Evolutionary conservation across 1,140 invertebrate species (phyloP).

Genomic region (Bombus picipes): DNA sequence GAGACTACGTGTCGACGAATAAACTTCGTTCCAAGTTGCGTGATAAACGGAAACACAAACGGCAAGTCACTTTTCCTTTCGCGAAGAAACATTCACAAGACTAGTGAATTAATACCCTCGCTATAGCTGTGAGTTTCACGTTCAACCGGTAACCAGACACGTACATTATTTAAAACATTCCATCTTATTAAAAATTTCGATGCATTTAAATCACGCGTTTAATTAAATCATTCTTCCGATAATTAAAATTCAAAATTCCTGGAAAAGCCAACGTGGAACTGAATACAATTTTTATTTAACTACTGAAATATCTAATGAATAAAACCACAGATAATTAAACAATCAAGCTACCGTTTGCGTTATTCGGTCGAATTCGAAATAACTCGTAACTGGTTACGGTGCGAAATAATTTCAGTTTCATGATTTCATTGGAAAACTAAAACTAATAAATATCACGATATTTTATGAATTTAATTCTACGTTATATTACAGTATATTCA

Average conservation of each 20-base stretch:
- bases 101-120: slow-evolving; percentile 17
- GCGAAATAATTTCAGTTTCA: neutral
- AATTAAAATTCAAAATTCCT: neutral
- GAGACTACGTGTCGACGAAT: neutral
- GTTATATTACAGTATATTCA: neutral
- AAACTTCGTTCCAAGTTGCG: neutral
- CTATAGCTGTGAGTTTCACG: neutral
- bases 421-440: neutral
- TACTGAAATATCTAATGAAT: no score
- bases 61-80: slow-evolving; percentile 30
- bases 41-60: slow-evolving; percentile 26
- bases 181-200: neutral
- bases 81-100: slow-evolving; percentile 9
- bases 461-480: no score
- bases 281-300: neutral
- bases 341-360: no score
- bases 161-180: neutral
- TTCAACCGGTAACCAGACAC: slow-evolving; percentile 5
- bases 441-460: neutral
- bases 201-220: neutral
- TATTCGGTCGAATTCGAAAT: neutral
- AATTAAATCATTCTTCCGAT: neutral
- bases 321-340: neutral
- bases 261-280: neutral
- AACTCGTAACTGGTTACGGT: neutral